Conservation (phyloP, 2,888 invertebrate species). For the Agriopis marginaria region DNA sequence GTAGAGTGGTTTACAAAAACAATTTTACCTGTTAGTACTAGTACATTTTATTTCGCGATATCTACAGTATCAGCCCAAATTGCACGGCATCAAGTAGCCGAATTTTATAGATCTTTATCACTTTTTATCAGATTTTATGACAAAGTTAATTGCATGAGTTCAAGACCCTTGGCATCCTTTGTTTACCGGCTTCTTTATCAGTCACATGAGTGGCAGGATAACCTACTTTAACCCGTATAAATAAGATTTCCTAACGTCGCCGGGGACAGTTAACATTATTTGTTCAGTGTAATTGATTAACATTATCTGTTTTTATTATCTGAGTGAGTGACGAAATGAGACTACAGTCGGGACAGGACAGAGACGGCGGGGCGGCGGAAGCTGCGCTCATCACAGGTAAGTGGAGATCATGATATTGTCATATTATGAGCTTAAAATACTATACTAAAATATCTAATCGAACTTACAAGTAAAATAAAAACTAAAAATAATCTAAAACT, state of each 20-base stretch:
- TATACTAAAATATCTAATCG: not conserved
- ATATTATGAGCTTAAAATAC: not conserved
- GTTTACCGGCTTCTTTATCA: constrained; percentile 68
- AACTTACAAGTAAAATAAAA: too few species aligned
- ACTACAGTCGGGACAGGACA: constrained; percentile 74
- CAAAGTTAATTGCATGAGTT: constrained; percentile 43
- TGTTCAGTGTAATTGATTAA: constrained; percentile 33
- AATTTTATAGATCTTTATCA: constrained; percentile 45
- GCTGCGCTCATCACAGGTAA: constrained; percentile 63
- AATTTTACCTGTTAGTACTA: not conserved
- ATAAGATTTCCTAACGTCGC: constrained; percentile 66
- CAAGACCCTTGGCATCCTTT: constrained; percentile 55
- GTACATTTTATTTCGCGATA: not conserved
- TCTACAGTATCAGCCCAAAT: constrained; percentile 14
- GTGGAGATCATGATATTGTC: not conserved
- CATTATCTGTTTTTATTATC: constrained; percentile 45
- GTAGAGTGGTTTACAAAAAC: not conserved
- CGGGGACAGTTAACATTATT: constrained; percentile 57
- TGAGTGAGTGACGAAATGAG: constrained; percentile 62
- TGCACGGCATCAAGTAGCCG: constrained; percentile 14
- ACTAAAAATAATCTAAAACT: too few species aligned
- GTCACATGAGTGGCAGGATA: constrained; percentile 76
- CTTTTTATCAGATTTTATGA: constrained; percentile 45
- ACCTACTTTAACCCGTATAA: constrained; percentile 80
- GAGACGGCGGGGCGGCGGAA: constrained; percentile 77